Percentiles rank a stretch among this genome's conserved stretches.
Evolutionary conservation across 2,888 invertebrate species (phyloP).

Genomic region (Phragmatobia fuliginosa): DNA sequence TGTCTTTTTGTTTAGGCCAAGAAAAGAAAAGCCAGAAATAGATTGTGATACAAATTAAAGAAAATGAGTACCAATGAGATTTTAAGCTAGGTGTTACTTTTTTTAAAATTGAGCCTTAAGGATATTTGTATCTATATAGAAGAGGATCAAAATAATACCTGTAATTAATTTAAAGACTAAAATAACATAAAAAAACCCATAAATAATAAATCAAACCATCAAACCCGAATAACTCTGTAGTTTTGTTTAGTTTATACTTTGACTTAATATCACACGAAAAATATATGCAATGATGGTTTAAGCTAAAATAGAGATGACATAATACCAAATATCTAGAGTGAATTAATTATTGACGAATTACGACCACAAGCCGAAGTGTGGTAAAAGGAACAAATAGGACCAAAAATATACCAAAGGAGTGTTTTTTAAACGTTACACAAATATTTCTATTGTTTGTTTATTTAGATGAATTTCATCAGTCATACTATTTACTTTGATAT

Average conservation of each 20-base stretch:
- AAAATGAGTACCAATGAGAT: background rate
- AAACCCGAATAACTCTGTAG: background rate
- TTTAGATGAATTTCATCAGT: slow-evolving; percentile 46
- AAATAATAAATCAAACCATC: background rate
- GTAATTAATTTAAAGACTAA: too few relatives aligned
- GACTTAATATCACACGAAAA: background rate
- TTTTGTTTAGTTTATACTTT: too few relatives aligned
- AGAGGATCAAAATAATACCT: background rate
- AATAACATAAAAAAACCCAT: too few relatives aligned
- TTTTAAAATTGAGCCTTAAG: background rate
- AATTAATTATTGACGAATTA: background rate
- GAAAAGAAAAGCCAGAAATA: background rate
- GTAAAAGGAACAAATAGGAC: slow-evolving; percentile 26
- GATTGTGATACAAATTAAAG: slow-evolving; percentile 7
- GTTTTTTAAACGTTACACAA: slow-evolving; percentile 22
- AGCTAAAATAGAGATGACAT: background rate
- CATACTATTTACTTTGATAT: slow-evolving; percentile 61
- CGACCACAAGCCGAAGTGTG: background rate
- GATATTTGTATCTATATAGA: background rate
- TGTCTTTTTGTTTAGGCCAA: slow-evolving; percentile 2
- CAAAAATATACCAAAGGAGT: background rate
- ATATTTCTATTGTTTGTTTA: slow-evolving; percentile 35
- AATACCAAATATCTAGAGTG: background rate
- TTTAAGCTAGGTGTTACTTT: background rate
- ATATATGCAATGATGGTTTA: background rate